Percentiles rank a stretch among this genome's conserved stretches.
Conservation (phyloP, 2,888 invertebrate species). For the Cactoblastis cactorum region DNA sequence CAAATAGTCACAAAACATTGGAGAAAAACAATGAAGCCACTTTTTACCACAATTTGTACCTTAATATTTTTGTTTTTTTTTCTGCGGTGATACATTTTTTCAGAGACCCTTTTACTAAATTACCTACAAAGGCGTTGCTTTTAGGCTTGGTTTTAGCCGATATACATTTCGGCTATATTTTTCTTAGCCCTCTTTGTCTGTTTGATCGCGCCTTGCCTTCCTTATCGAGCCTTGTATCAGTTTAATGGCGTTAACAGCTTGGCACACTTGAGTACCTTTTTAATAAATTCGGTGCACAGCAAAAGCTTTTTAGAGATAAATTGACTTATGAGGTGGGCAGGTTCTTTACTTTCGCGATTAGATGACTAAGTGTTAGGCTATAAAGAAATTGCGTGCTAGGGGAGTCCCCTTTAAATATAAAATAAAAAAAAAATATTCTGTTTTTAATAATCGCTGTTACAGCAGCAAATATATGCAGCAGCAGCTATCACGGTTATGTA, state of each 20-base stretch:
- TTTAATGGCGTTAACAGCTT: constrained; percentile 13
- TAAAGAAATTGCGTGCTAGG: too few species aligned
- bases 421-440: too few species aligned
- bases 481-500: too few species aligned
- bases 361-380: too few species aligned
- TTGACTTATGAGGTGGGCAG: not conserved
- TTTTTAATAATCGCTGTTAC: too few species aligned
- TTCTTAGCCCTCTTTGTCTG: constrained; percentile 6
- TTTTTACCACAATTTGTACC: not conserved
- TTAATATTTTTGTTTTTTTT: not conserved
- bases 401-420: too few species aligned
- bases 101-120: constrained; percentile 5
- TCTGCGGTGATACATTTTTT: not conserved
- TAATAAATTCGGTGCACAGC: not conserved
- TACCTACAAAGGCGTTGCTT: not conserved
- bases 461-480: too few species aligned
- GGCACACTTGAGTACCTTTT: not conserved
- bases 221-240: constrained; percentile 10
- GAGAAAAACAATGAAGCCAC: too few species aligned
- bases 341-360: not conserved
- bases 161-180: constrained; percentile 6
- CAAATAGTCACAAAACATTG: too few species aligned
- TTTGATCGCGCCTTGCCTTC: not conserved
- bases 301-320: not conserved
- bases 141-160: not conserved